These are phyloP conservation scores for Xestia c-nigrum DNA, from an alignment of 2,888 invertebrate genomes.

Conservation along the genomic window DNA sequence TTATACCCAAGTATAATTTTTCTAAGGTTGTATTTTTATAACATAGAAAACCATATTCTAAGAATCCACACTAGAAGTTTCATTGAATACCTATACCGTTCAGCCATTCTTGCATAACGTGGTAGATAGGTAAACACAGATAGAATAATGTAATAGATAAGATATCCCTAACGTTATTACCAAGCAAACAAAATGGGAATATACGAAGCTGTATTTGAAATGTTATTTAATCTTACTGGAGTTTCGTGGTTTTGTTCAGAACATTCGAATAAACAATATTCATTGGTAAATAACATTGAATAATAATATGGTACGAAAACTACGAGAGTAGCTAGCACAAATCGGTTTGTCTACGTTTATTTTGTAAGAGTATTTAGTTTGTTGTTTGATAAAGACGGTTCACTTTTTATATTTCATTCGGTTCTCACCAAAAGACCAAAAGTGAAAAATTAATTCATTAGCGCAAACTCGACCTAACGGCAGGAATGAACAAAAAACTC, in stretches of 20 bases:
- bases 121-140: not conserved
- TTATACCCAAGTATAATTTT: not conserved
- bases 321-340: not conserved
- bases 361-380: too few relatives aligned
- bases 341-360: not conserved
- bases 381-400: too few relatives aligned
- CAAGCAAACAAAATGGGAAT: conserved; percentile 3
- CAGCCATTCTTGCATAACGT: not conserved
- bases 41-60: not conserved
- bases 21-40: not conserved
- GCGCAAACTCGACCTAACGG: not conserved
- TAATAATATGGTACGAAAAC: conserved; percentile 7
- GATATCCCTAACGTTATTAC: conserved; percentile 2
- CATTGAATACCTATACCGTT: not conserved
- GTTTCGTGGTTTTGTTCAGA: conserved; percentile 2
- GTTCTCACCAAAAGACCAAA: not conserved
- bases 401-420: not conserved
- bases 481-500: too few relatives aligned
- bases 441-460: not conserved
- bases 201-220: conserved; percentile 11
- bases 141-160: conserved; percentile 1
- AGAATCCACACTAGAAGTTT: not conserved
- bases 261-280: conserved; percentile 10
- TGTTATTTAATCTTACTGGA: conserved; percentile 12
- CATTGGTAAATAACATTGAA: conserved; percentile 19